These are phyloP conservation scores for Ptychadena robeensis DNA, from an alignment of 2,797 vertebrate genomes.

Conservation along the genomic window DNA sequence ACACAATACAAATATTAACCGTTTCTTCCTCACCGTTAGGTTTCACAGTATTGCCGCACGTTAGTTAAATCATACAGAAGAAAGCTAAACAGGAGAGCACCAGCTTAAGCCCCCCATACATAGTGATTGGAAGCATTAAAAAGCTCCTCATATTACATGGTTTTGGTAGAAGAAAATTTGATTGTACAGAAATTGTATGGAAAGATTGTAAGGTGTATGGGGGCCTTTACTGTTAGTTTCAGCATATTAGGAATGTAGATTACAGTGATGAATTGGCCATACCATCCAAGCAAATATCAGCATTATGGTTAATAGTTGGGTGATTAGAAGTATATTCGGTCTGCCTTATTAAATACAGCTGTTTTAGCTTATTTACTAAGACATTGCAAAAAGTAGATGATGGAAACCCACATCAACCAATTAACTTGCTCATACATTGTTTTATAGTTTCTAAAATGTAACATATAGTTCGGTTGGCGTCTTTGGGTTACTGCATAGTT, in stretches of 20 bases:
- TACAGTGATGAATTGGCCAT: not conserved
- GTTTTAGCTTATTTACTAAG: not conserved
- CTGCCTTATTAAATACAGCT: too few relatives aligned
- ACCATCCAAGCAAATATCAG: not conserved
- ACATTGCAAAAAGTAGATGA: not conserved
- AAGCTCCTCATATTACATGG: too few relatives aligned
- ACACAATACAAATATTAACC: conserved; percentile 89
- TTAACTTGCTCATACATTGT: not conserved
- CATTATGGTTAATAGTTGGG: not conserved
- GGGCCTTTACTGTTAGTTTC: not conserved
- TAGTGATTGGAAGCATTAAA: too few relatives aligned
- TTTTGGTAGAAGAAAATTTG: too few relatives aligned
- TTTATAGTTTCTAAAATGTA: not conserved
- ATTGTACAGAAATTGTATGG: too few relatives aligned
- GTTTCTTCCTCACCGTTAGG: conserved; percentile 74
- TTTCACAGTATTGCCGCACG: not conserved
- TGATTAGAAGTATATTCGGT: not conserved
- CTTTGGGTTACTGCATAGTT: not conserved
- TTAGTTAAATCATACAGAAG: conserved; percentile 24
- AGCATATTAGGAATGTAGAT: not conserved
- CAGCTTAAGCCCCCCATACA: too few relatives aligned
- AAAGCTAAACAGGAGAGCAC: conserved; percentile 38
- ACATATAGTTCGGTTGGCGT: not conserved
- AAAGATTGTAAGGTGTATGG: too few relatives aligned
- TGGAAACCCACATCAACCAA: not conserved